A percentile compares a stretch with the other conserved stretches of the same genome.
These are phyloP conservation scores for Drosophila basisetae DNA, from an alignment of 2,888 invertebrate genomes.

Conservation along the genomic window DNA sequence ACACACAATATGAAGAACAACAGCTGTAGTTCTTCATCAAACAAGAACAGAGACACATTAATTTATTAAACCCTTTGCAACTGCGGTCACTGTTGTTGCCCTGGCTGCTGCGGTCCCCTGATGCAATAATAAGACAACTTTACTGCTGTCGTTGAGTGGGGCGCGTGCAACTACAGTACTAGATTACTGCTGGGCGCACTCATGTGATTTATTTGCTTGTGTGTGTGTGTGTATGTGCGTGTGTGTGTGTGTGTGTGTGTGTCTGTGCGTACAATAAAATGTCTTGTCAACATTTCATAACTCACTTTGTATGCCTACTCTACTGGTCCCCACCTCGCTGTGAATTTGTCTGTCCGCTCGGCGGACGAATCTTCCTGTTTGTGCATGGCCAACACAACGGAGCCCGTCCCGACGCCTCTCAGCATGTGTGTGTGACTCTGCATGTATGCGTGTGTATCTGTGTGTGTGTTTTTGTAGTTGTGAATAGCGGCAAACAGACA, in stretches of 20 bases:
- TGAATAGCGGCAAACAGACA: conserved; percentile 66
- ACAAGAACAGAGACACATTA: conserved; percentile 44
- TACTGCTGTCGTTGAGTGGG: conserved; percentile 41
- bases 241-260: neutral
- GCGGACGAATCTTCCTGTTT: conserved; percentile 46
- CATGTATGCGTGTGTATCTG: neutral
- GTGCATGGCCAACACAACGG: conserved; percentile 72
- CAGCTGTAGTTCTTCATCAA: conserved; percentile 12
- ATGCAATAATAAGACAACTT: conserved; percentile 76
- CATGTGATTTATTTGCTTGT: conserved; percentile 56
- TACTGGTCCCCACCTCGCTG: neutral
- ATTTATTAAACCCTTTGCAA: conserved; percentile 56
- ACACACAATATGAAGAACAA: conserved; percentile 5
- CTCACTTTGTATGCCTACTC: conserved; percentile 69
- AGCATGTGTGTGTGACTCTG: conserved; percentile 7
- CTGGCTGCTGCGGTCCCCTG: conserved; percentile 56
- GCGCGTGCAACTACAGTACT: conserved; percentile 35
- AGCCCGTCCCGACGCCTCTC: conserved; percentile 56
- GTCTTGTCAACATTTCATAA: conserved; percentile 81
- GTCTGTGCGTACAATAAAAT: conserved; percentile 65
- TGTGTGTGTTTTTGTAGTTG: conserved; percentile 17
- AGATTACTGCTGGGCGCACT: conserved; percentile 26
- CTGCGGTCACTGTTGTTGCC: conserved; percentile 8
- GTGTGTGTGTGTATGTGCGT: neutral
- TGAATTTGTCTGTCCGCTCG: conserved; percentile 12